Evolutionary conservation across 2,888 invertebrate genomes (phyloP).

Genomic region (Tolmerus cingulatus): DNA sequence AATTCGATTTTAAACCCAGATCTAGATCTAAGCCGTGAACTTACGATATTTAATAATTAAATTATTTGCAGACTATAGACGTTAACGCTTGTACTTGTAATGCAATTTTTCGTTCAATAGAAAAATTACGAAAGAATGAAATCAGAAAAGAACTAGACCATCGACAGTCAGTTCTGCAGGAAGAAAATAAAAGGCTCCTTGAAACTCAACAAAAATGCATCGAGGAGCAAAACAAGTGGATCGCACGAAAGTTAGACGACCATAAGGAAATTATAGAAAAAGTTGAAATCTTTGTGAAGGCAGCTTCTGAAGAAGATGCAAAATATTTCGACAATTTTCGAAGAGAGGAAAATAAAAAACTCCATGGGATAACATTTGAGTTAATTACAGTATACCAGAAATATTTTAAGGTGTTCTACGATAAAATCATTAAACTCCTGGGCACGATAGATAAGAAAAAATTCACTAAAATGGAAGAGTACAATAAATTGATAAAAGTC

Average conservation of each 20-base stretch:
- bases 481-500: conserved; percentile 62
- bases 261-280: conserved; percentile 53
- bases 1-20: no score
- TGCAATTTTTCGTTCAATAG: conserved; percentile 42
- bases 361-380: conserved; percentile 62
- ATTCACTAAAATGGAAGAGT: conserved; percentile 55
- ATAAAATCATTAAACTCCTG: conserved; percentile 66
- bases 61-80: neutral
- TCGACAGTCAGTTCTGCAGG: conserved; percentile 47
- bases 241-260: conserved; percentile 50
- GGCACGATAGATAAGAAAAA: conserved; percentile 62
- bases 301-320: conserved; percentile 53
- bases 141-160: conserved; percentile 59
- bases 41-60: neutral
- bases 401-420: conserved; percentile 67
- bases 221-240: conserved; percentile 35
- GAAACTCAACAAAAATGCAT: neutral
- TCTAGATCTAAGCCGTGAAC: no score
- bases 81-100: neutral
- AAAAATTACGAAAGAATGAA: conserved; percentile 61
- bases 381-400: conserved; percentile 68
- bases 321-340: conserved; percentile 53
- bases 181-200: conserved; percentile 46
- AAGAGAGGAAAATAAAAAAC: conserved; percentile 53
- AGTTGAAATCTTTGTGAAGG: conserved; percentile 54